phyloP scores from a whole-genome alignment of 2,797 vertebrate genomes.

The Lithobates pipiens region DNA sequence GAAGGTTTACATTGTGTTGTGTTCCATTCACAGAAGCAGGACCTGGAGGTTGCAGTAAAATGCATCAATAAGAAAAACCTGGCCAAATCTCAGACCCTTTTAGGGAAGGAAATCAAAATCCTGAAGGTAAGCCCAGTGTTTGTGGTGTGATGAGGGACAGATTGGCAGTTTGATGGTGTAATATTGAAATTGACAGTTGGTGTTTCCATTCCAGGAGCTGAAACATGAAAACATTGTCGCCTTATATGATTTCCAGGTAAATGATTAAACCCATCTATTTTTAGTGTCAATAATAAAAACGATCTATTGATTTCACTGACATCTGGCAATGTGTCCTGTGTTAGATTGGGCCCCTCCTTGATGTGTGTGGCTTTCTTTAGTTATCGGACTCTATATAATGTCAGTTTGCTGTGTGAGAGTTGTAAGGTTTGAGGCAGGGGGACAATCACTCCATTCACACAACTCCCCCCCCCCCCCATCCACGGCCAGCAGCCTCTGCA shows the following conservation, averaged over 20 bases:
- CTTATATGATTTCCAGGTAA: slow-evolving; percentile 95
- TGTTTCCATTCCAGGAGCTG: slow-evolving; percentile 82
- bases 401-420: not conserved
- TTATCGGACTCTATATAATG: not conserved
- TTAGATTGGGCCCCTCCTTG: too few species aligned
- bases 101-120: slow-evolving; percentile 97
- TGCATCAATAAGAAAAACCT: slow-evolving; percentile 98
- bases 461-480: slow-evolving; percentile 11
- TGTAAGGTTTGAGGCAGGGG: not conserved
- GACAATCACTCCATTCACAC: not conserved
- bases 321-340: too few species aligned
- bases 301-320: not conserved
- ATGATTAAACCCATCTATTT: not conserved
- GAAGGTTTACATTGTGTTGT: not conserved
- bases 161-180: not conserved
- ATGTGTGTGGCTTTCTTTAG: too few species aligned
- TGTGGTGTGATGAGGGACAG: not conserved
- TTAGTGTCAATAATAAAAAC: too few species aligned
- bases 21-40: slow-evolving; percentile 82
- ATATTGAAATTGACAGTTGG: not conserved
- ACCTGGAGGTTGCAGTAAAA: slow-evolving; percentile 94
- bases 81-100: slow-evolving; percentile 91
- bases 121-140: slow-evolving; percentile 83
- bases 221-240: slow-evolving; percentile 97
- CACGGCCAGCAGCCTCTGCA: slow-evolving; percentile 40